Evolutionary conservation across 2,888 invertebrate species (phyloP).

Genomic region (Iphiclides podalirius): DNA sequence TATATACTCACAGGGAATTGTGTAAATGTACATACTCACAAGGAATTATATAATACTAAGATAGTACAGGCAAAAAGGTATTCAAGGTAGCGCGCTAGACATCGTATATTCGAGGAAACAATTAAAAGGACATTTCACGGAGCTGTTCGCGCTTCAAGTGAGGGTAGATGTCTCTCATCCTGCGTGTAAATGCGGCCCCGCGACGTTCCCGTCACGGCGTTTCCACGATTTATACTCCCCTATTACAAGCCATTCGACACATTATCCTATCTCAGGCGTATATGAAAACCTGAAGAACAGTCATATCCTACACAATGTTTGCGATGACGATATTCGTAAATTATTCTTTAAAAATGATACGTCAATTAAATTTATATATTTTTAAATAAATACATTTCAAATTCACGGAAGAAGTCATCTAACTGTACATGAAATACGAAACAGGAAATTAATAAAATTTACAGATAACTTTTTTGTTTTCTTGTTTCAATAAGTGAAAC

Average conservation of each 20-base stretch:
- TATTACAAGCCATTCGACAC: constrained; percentile 79
- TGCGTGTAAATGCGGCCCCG: constrained; percentile 61
- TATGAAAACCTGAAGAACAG: constrained; percentile 33
- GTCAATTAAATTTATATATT: too few species aligned
- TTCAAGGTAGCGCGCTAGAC: constrained; percentile 29
- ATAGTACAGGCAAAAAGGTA: constrained; percentile 15
- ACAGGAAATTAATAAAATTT: too few species aligned
- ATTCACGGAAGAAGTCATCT: too few species aligned
- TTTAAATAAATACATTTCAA: too few species aligned
- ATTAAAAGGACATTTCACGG: constrained; percentile 67
- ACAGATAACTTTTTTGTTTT: too few species aligned
- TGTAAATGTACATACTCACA: too few species aligned
- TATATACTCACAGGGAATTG: too few species aligned
- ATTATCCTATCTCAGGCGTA: constrained; percentile 45
- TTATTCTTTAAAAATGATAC: too few species aligned
- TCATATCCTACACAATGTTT: background rate
- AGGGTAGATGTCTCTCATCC: constrained; percentile 64
- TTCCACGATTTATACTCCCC: constrained; percentile 71
- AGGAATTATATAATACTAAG: background rate
- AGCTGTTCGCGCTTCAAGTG: constrained; percentile 33
- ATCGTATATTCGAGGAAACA: constrained; percentile 55
- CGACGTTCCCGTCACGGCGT: constrained; percentile 62
- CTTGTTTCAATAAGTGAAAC: too few species aligned
- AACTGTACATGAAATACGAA: too few species aligned
- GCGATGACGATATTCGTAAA: too few species aligned